Evolutionary conservation across 2,797 vertebrate genomes (phyloP).

Genomic region (Phrynocephalus forsythii): DNA sequence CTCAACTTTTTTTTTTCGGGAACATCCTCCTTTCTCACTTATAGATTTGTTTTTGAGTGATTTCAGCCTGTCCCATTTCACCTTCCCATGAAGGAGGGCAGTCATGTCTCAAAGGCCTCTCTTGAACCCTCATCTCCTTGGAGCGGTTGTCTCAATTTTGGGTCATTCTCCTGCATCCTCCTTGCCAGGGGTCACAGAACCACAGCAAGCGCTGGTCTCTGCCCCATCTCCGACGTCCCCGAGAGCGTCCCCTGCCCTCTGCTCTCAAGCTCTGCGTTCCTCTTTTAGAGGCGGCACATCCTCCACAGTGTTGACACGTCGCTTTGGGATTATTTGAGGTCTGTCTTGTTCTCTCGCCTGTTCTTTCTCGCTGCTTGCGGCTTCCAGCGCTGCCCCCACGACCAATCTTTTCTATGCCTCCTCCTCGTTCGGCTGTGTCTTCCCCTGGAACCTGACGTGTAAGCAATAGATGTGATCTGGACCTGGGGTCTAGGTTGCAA

Average conservation of each 20-base stretch:
- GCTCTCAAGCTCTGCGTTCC: background rate
- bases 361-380: background rate
- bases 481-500: background rate
- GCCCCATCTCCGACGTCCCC: background rate
- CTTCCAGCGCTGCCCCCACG: background rate
- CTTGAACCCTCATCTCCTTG: background rate
- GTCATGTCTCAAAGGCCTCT: background rate
- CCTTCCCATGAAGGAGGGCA: background rate
- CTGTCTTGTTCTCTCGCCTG: no score
- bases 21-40: background rate
- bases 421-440: background rate
- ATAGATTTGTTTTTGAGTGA: background rate
- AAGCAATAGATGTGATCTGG: background rate
- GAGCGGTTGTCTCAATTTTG: no score
- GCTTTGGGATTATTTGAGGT: background rate
- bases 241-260: background rate
- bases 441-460: background rate
- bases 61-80: background rate
- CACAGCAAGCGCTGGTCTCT: background rate
- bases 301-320: background rate
- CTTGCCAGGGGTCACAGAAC: background rate
- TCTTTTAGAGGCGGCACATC: background rate
- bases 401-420: background rate
- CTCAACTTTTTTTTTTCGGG: conserved; percentile 14
- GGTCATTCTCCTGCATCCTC: background rate